These are phyloP conservation scores for Beaufortia kweichowensis DNA, from an alignment of 2,113 vertebrate genomes.

Conservation along the genomic window DNA sequence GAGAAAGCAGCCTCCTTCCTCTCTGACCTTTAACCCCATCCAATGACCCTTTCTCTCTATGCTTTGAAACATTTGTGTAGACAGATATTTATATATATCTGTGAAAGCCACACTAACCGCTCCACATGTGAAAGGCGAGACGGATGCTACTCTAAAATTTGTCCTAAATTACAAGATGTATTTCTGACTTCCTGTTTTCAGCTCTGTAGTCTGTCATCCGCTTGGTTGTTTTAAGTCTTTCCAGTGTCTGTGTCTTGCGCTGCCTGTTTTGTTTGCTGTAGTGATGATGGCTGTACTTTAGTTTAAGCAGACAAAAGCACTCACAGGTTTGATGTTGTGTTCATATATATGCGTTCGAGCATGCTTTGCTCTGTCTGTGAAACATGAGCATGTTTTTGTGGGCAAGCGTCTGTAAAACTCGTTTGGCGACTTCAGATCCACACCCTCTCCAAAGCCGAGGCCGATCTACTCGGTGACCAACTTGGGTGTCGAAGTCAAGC, in stretches of 20 bases:
- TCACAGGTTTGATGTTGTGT: not conserved
- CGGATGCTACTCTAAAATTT: not conserved
- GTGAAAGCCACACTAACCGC: not conserved
- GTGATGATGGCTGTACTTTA: not conserved
- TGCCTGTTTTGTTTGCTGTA: not conserved
- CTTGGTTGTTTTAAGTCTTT: conserved; percentile 3
- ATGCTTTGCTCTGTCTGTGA: not conserved
- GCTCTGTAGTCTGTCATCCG: not conserved
- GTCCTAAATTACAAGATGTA: not conserved
- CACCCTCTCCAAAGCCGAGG: conserved; percentile 30
- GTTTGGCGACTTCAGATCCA: conserved; percentile 30
- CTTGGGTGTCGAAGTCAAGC: conserved; percentile 1
- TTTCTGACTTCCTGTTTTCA: not conserved
- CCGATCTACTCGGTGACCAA: not conserved
- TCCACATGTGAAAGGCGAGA: not conserved
- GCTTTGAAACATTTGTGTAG: conserved; percentile 25
- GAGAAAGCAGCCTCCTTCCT: conserved; percentile 37
- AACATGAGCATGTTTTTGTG: conserved; percentile 15
- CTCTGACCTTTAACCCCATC: conserved; percentile 35
- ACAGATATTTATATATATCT: conserved; percentile 33
- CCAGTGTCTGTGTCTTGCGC: not conserved
- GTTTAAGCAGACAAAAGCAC: not conserved
- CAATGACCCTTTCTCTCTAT: conserved; percentile 24
- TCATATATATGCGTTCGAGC: not conserved
- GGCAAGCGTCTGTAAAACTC: conserved; percentile 29